phyloP scores from a whole-genome alignment of 2,113 vertebrate species.

The Leptodactylus fuscus region DNA sequence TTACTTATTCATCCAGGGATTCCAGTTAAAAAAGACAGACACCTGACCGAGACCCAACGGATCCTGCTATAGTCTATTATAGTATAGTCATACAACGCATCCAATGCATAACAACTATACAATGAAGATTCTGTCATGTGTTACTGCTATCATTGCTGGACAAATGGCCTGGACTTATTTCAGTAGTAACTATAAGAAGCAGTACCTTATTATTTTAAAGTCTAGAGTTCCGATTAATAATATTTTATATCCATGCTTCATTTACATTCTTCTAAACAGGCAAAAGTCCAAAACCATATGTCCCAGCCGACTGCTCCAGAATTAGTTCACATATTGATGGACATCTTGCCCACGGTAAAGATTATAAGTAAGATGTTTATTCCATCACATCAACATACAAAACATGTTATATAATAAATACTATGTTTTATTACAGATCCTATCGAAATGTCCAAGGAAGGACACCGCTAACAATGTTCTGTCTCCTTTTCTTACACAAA shows the following conservation, averaged over 20 bases:
- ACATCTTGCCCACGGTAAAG: slow-evolving; percentile 76
- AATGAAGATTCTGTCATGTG: no score
- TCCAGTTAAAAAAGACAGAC: no score
- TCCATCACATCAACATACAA: not conserved
- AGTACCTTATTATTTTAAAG: no score
- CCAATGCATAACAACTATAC: no score
- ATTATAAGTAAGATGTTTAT: not conserved
- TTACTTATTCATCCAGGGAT: no score
- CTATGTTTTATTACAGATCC: slow-evolving; percentile 70
- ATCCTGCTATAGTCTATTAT: no score
- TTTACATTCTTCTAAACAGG: slow-evolving; percentile 70
- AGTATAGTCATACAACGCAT: no score
- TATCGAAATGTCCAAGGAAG: slow-evolving; percentile 66
- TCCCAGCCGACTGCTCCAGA: slow-evolving; percentile 70
- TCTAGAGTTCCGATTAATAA: no score
- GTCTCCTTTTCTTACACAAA: slow-evolving; percentile 76
- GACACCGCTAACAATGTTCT: slow-evolving; percentile 69
- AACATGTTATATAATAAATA: not conserved
- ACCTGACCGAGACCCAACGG: no score
- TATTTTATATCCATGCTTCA: not conserved
- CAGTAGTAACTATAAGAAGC: no score
- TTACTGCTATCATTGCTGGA: no score
- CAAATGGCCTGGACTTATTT: no score
- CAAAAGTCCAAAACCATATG: slow-evolving; percentile 68
- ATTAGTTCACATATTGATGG: slow-evolving; percentile 78